Base-by-base conservation (phyloP, 2,113 vertebrate genomes). In the Neolamprologus devosi region DNA sequence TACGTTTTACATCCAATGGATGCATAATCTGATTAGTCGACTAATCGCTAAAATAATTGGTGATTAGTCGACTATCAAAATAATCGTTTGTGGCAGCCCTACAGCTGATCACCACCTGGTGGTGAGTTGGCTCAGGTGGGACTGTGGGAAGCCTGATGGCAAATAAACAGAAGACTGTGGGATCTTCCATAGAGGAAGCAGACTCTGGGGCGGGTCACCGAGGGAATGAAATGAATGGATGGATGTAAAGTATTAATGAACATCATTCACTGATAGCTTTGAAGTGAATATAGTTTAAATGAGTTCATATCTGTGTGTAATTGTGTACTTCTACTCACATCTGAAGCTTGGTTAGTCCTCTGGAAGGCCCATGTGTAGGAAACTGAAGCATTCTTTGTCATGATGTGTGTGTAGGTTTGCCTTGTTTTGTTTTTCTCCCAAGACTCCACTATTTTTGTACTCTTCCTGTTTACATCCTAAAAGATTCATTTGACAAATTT, bases 331-430 rank as follows among this genome's bases (percentile, higher is more conserved):
- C 4, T 88, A 97, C 98, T 97, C 96, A 99, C 99, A 87, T 98
- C 97, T 88, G 97, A 97, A 11, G 97, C 97, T 47, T 97, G 97
- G 3, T 97, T 99, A 35, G 98, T 98, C 92, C 98, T 98, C 95
- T 99, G 98, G 92, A 99, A 99, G 42, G 98, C 98, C 99, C 98
- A 99, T 0, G 98, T 99, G 95, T 98, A 99, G 0, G 97, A 98
- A 60, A 98, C 97, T 0, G 98, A 97, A 85, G 98, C 97, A 3
- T 99, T 99, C 95, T 98, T 98, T 57, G 97, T 97, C 95, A 99
- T 96, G 51, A 98, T 45, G 55, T 99, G 97, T 11, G 97, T 98
- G 79, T 98, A 99, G 21, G 97, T 97, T 92, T 98, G 98, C 80
- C 97, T 98, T 54, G 96, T 95, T 94, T 98, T 97, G 13, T 95